Base-by-base conservation (phyloP, 2,797 vertebrate species). In the Cynopterus sphinx region DNA sequence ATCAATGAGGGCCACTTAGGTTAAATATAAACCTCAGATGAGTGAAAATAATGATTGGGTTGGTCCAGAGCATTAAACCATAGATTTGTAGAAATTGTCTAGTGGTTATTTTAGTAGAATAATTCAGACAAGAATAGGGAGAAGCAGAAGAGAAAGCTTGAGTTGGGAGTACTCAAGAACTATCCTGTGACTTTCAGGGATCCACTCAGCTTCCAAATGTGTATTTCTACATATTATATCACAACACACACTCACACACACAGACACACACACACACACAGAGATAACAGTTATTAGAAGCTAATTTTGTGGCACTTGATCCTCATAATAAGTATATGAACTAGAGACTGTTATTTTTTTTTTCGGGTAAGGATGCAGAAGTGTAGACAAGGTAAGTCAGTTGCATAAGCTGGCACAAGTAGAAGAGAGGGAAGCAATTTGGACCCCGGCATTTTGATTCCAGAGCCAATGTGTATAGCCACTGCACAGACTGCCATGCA, bases 401-500 rank as follows among this genome's bases (percentile, higher is more conserved):
- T 36, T 39, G 28, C 6, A 4, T 51, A 21, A 16, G 16, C 24
- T 21, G 3, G 2, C 13, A 9, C 3, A 22, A 36, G 79, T 7
- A 36, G 31, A 68, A 31, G 51, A 41, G n/a, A 71, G 11, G 15
- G 46, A 65, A 46, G 43, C 10, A 33, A 1, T 33, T 41, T 74
- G 39, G 57, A 55, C 51, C 3, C 21, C 26, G 46, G 9, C 16
- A n/a, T 16, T 77, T 31, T 21, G 21, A 71, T 46, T 55, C 22
- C n/a, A 70, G 65, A 53, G 51, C 39, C 12, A 11, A 36, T 1
- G 19, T 6, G 4, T 15, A 1, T 21, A 65, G 8, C 68, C 39
- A 21, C 9, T 13, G 10, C 8, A 17, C 9, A 15, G 3, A 68
- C 1, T 24, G 21, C 15, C 31, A 3, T 0, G 4, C 1, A 10